A percentile compares a stretch with the other conserved stretches of the same genome.
Conservation (phyloP, 2,113 vertebrate species). For the Crotalus tigris region DNA sequence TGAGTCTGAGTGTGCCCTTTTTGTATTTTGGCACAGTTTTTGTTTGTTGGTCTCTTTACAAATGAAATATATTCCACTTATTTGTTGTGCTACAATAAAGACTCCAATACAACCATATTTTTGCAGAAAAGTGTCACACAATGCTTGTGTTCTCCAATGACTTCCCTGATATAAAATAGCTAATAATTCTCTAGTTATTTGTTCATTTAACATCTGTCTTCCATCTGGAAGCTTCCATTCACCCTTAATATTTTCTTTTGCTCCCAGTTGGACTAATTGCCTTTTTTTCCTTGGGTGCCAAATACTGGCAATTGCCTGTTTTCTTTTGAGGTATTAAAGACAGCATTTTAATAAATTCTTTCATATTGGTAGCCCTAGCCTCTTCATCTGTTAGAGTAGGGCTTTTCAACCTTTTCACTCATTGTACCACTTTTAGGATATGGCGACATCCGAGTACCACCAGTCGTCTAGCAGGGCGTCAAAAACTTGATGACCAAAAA, state of each 20-base stretch:
- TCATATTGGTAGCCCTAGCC: too few species aligned
- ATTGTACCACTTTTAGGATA: too few species aligned
- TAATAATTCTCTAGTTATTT: neutral
- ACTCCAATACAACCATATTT: neutral
- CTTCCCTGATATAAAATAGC: neutral
- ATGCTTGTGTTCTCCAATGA: neutral
- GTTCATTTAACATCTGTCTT: neutral
- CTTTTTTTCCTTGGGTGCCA: too few species aligned
- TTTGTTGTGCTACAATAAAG: neutral
- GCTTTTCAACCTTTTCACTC: too few species aligned
- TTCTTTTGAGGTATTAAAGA: too few species aligned
- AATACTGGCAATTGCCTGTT: too few species aligned
- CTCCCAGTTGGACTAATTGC: neutral
- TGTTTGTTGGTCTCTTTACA: neutral
- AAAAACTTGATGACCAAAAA: too few species aligned
- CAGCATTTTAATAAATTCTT: too few species aligned
- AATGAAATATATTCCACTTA: neutral
- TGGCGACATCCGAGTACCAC: too few species aligned
- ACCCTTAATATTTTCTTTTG: neutral
- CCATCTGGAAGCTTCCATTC: neutral
- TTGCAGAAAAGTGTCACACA: neutral
- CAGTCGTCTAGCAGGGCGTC: too few species aligned
- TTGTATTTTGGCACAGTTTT: neutral
- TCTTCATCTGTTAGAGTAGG: too few species aligned
- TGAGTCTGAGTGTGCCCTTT: too few species aligned